phyloP scores from a whole-genome alignment of 2,797 vertebrate species.

The Echiichthys vipera region DNA sequence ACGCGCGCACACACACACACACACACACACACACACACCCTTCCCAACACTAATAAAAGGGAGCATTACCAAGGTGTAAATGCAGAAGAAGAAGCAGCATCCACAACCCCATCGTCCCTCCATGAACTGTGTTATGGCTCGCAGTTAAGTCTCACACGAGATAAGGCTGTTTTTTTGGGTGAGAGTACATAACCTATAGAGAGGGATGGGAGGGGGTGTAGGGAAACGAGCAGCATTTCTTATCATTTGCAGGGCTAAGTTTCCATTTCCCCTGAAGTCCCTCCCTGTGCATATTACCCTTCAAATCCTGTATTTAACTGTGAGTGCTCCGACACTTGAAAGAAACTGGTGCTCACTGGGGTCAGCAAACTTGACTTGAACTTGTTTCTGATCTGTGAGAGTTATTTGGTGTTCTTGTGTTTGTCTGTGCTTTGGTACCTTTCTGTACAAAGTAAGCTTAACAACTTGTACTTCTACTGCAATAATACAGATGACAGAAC shows the following conservation, averaged over 20 bases:
- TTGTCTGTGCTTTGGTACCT: not conserved
- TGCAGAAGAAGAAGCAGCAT: conserved; percentile 48
- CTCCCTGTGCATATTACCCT: conserved; percentile 58
- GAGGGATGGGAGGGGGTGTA: conserved; percentile 11
- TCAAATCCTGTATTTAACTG: not conserved
- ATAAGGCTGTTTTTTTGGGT: not conserved
- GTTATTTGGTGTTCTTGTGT: not conserved
- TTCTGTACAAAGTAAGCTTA: not conserved
- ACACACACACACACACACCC: not conserved
- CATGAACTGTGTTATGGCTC: conserved; percentile 18
- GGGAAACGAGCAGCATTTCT: not conserved
- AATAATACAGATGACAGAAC: not conserved
- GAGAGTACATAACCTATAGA: conserved; percentile 25
- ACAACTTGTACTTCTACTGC: not conserved
- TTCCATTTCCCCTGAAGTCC: conserved; percentile 79
- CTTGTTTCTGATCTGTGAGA: not conserved
- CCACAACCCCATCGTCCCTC: conserved; percentile 42
- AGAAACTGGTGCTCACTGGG: not conserved
- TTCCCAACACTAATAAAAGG: not conserved
- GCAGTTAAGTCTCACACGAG: not conserved
- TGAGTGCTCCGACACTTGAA: no score
- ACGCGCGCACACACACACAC: not conserved
- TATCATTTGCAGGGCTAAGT: conserved; percentile 49
- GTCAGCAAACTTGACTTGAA: no score
- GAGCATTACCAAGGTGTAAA: conserved; percentile 50